phyloP scores from a whole-genome alignment of 2,888 invertebrate species.

The Heliothis peltigera region DNA sequence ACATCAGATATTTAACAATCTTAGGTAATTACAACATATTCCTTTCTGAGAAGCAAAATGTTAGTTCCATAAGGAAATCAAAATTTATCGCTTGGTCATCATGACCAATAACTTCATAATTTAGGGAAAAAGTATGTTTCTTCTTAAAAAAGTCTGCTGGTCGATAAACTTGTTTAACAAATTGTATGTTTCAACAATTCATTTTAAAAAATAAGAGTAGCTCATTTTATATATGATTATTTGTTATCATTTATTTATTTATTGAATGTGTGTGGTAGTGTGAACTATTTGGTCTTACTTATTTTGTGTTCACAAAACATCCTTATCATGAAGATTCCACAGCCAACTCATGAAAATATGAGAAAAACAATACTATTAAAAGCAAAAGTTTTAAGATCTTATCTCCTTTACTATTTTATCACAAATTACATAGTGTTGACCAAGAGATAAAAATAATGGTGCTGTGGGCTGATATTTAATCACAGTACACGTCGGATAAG shows the following conservation, averaged over 20 bases:
- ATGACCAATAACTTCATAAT: background rate
- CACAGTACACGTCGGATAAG: constrained; percentile 33
- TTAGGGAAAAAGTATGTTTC: background rate
- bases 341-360: no score
- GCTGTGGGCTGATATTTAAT: constrained; percentile 25
- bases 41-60: constrained; percentile 20
- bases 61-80: constrained; percentile 14
- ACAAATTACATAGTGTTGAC: constrained; percentile 13
- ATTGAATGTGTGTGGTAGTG: no score
- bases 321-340: no score
- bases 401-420: constrained; percentile 6
- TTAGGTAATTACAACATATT: constrained; percentile 8
- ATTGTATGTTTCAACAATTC: no score
- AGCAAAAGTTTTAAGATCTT: background rate
- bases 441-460: constrained; percentile 39
- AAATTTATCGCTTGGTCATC: background rate
- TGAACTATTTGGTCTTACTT: no score
- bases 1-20: background rate
- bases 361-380: background rate
- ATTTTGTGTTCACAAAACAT: no score
- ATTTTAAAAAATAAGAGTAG: no score
- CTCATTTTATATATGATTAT: no score
- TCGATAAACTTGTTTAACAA: no score
- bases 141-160: background rate
- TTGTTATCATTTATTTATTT: no score